Conservation (phyloP, 1,140 invertebrate genomes). For the Pemphigus obesinymphae region DNA sequence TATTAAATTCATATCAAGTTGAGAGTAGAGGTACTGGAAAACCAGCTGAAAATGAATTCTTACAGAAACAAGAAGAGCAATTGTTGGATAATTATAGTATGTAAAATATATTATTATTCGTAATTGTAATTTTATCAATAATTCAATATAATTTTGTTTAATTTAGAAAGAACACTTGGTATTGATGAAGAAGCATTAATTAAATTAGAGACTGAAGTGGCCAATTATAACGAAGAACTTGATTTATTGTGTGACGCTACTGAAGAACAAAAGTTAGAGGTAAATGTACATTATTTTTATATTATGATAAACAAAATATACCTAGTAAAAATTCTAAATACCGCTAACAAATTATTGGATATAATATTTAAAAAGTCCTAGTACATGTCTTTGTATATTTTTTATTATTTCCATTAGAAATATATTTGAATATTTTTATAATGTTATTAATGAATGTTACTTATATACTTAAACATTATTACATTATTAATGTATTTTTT, state of each 20-base stretch:
- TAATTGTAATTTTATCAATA: not conserved
- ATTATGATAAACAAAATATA: no score
- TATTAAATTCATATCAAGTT: slow-evolving; percentile 37
- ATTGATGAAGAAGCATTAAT: slow-evolving; percentile 8
- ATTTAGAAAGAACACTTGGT: slow-evolving; percentile 12
- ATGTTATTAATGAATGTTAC: no score
- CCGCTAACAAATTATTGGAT: no score
- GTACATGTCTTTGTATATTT: no score
- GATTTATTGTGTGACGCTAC: not conserved
- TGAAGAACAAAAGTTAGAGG: slow-evolving; percentile 29
- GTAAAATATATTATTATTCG: not conserved
- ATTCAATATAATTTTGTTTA: not conserved
- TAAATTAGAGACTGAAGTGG: slow-evolving; percentile 11
- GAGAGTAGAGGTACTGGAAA: slow-evolving; percentile 15
- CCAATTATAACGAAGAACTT: not conserved
- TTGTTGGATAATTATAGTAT: slow-evolving; percentile 26
- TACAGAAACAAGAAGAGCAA: slow-evolving; percentile 26
- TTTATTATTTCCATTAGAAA: no score
- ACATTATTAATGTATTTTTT: no score
- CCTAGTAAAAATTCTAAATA: no score
- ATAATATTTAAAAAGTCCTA: no score
- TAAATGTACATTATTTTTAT: no score
- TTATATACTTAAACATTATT: no score
- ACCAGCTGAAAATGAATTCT: not conserved
- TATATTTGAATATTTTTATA: no score